Conservation (phyloP, 2,113 vertebrate species). For the Heteronetta atricapilla region DNA sequence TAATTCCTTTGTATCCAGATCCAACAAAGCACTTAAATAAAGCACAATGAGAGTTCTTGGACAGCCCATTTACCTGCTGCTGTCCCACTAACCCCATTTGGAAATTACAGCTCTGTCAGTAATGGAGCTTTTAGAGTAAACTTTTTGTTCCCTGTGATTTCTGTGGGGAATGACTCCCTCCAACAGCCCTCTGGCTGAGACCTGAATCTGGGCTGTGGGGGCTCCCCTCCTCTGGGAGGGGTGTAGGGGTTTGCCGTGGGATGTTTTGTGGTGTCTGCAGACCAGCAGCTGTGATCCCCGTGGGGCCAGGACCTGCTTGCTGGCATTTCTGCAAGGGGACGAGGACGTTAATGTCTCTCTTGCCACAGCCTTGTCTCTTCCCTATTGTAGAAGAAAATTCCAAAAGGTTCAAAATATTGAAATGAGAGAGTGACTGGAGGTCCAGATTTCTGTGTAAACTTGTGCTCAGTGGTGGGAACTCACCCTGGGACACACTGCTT, state of each 20-base stretch:
- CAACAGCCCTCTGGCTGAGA: background rate
- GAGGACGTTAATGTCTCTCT: accelerated
- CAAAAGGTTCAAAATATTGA: background rate
- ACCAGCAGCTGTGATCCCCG: background rate
- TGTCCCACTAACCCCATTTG: background rate
- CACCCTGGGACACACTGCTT: accelerated
- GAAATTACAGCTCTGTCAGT: background rate
- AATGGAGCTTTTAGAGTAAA: background rate
- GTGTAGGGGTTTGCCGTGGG: background rate
- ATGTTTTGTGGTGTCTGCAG: background rate
- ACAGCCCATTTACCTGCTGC: background rate
- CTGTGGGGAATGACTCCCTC: background rate
- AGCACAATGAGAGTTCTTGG: background rate
- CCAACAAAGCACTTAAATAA: conserved; percentile 64
- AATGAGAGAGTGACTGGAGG: background rate
- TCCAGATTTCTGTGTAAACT: background rate
- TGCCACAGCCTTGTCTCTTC: background rate
- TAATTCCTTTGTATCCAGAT: conserved; percentile 7
- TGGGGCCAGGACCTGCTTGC: background rate
- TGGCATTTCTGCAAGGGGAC: background rate
- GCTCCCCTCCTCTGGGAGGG: background rate
- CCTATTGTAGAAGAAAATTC: background rate
- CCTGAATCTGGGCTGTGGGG: background rate
- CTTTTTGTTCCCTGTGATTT: background rate
- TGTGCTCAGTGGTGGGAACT: background rate